phyloP scores from a whole-genome alignment of 2,888 invertebrate species.

The Uropetala carovei region DNA sequence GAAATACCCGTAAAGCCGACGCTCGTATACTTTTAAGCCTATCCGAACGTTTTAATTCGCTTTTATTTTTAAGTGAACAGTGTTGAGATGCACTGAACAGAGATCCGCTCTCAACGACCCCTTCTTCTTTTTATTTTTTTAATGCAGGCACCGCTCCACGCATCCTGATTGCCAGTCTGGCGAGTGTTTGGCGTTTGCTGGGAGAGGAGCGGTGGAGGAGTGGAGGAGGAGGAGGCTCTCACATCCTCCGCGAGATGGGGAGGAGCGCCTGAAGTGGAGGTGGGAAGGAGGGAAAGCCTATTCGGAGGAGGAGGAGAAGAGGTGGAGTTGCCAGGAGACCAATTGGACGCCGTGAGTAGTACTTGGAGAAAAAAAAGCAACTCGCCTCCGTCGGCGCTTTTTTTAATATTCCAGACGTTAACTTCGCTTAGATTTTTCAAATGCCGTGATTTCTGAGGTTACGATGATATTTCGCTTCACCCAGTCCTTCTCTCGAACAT shows the following conservation, averaged over 20 bases:
- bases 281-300: background rate
- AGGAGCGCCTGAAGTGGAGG: slow-evolving; percentile 3
- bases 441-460: no score
- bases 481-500: no score
- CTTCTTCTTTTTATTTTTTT: background rate
- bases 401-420: no score
- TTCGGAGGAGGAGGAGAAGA: background rate
- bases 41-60: background rate
- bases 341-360: background rate
- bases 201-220: background rate
- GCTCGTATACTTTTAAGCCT: no score
- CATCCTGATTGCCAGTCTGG: slow-evolving; percentile 12
- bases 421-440: no score
- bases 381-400: no score
- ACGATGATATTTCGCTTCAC: no score
- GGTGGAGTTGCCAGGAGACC: background rate
- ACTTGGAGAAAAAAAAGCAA: no score
- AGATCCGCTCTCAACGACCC: background rate
- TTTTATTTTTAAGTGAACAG: background rate
- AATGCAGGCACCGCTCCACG: background rate
- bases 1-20: no score
- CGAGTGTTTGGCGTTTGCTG: background rate
- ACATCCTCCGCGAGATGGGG: background rate
- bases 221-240: background rate
- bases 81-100: background rate